Conservation (phyloP, 2,113 vertebrate species). For the Oxyruncus cristatus region DNA sequence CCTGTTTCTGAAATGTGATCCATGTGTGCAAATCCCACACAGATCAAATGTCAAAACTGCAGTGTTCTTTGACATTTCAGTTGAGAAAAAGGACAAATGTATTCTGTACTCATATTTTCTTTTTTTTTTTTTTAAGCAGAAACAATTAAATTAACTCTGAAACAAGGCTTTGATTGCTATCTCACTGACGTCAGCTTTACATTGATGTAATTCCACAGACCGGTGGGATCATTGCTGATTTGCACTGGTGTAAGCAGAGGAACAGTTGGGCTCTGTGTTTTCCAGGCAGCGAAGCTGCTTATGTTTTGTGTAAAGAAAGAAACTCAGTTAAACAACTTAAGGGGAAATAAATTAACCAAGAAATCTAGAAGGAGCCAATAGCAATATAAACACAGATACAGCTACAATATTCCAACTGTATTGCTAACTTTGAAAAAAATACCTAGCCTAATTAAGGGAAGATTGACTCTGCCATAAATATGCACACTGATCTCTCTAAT, state of each 20-base stretch:
- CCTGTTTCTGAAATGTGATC: neutral
- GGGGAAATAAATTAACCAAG: constrained; percentile 7
- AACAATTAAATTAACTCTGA: neutral
- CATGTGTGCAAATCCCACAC: neutral
- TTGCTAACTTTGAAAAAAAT: neutral
- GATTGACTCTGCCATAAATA: neutral
- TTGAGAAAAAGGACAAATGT: constrained; percentile 9
- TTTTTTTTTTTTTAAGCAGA: neutral
- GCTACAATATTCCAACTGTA: neutral
- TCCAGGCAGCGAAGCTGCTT: neutral
- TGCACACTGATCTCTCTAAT: neutral
- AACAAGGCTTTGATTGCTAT: constrained; percentile 1
- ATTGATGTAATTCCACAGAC: neutral
- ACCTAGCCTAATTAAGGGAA: neutral
- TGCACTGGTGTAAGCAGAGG: neutral
- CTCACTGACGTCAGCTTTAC: neutral
- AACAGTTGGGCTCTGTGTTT: neutral
- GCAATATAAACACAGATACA: neutral
- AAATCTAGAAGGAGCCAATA: constrained; percentile 24
- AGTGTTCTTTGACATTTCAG: neutral
- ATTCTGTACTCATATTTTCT: neutral
- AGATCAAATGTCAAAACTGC: neutral
- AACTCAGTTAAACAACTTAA: constrained; percentile 6
- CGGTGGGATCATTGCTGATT: neutral
- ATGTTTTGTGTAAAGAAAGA: constrained; percentile 15